Conservation (phyloP, 2,797 vertebrate species). For the Cygnus olor region DNA sequence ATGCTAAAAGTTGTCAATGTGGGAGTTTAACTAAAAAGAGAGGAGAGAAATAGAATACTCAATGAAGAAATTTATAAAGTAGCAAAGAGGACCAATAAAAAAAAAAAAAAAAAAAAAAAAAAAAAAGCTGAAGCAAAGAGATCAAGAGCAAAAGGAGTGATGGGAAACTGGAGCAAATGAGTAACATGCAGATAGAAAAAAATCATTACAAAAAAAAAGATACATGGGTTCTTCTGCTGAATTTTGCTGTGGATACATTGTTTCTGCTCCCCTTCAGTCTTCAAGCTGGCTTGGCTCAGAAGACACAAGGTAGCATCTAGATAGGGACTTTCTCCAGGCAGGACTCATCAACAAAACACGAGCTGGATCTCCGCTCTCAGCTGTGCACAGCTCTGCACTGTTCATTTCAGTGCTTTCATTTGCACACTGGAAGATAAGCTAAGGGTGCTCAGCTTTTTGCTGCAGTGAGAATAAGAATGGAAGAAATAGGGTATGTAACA, state of each 20-base stretch:
- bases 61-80: background rate
- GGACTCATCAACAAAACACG: accelerated
- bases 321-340: background rate
- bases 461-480: background rate
- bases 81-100: background rate
- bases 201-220: background rate
- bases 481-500: background rate
- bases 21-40: background rate
- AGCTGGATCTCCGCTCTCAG: background rate
- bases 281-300: background rate
- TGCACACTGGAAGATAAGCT: background rate
- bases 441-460: background rate
- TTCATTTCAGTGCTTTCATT: background rate
- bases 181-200: background rate
- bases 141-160: background rate
- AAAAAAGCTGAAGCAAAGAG: background rate
- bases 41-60: background rate
- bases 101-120: background rate
- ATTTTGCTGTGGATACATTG: background rate
- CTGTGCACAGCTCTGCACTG: background rate
- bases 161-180: background rate
- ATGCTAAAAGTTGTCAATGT: background rate
- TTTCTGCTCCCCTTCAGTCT: background rate
- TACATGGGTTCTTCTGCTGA: accelerated
- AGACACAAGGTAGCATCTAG: background rate